Percentiles rank a stretch among this genome's conserved stretches.
phyloP scores from a whole-genome alignment of 2,888 invertebrate species.

The Tholera decimalis region DNA sequence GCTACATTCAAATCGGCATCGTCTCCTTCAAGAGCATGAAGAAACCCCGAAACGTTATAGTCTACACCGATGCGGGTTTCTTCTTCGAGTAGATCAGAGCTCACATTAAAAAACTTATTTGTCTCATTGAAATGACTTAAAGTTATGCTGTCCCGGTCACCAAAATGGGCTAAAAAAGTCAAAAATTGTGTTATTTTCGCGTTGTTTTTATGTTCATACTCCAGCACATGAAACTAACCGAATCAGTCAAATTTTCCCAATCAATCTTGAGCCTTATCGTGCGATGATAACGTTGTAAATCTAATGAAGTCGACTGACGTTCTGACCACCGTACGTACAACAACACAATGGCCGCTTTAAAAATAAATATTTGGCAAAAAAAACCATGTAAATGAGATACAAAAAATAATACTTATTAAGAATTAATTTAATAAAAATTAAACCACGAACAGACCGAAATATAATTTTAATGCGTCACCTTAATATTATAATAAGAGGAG shows the following conservation, averaged over 20 bases:
- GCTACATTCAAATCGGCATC: neutral
- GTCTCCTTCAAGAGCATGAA: neutral
- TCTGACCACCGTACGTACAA: no score
- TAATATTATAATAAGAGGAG: no score
- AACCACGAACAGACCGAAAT: no score
- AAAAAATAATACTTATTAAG: neutral
- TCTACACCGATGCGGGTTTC: neutral
- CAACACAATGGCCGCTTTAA: neutral
- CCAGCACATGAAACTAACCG: no score
- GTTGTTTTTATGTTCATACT: neutral
- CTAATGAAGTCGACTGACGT: no score
- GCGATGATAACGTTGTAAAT: no score
- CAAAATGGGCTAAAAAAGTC: neutral
- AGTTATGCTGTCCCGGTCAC: neutral
- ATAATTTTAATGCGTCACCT: no score
- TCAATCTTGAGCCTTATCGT: no score
- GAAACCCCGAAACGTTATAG: no score
- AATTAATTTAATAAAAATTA: no score
- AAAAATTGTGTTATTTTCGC: neutral
- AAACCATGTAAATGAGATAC: neutral
- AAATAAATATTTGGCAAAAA: neutral
- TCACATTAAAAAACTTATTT: neutral
- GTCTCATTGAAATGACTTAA: neutral
- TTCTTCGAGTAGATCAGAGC: neutral
- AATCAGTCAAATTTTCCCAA: no score